Evolutionary conservation across 2,797 vertebrate genomes (phyloP).

Genomic region (Gymnocypris eckloni): DNA sequence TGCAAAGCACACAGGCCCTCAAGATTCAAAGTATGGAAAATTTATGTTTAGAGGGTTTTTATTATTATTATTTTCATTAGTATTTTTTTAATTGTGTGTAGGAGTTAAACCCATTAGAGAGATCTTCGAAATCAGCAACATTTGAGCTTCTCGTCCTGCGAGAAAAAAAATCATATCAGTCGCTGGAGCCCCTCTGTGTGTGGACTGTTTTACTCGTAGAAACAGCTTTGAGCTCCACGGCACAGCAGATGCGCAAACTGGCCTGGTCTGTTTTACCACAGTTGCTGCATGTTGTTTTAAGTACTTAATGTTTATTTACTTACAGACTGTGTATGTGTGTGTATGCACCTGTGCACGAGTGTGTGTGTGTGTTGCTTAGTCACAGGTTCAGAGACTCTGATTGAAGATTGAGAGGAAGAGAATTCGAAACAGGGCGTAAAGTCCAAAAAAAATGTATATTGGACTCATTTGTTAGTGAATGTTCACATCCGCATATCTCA

Average conservation of each 20-base stretch:
- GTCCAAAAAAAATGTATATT: neutral
- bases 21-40: neutral
- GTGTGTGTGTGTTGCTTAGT: conserved; percentile 30
- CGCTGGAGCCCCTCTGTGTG: neutral
- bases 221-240: conserved; percentile 28
- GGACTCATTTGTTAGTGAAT: neutral
- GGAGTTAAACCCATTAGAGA: neutral
- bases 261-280: conserved; percentile 57
- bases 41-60: neutral
- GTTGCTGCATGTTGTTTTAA: conserved; percentile 63
- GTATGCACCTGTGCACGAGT: conserved; percentile 31
- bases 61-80: neutral
- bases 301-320: conserved; percentile 63
- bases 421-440: neutral
- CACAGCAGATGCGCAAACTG: conserved; percentile 58
- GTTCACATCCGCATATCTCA: neutral
- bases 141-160: conserved; percentile 9
- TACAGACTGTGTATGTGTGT: conserved; percentile 45
- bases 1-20: neutral
- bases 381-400: neutral
- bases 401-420: neutral
- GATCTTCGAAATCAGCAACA: neutral
- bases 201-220: conserved; percentile 22
- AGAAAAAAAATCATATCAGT: neutral
- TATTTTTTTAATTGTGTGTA: neutral